Evolutionary conservation across 2,113 vertebrate species (phyloP), one percentile per base, ranked within the genome.

Genomic region (Mohoua ochrocephala): DNA sequence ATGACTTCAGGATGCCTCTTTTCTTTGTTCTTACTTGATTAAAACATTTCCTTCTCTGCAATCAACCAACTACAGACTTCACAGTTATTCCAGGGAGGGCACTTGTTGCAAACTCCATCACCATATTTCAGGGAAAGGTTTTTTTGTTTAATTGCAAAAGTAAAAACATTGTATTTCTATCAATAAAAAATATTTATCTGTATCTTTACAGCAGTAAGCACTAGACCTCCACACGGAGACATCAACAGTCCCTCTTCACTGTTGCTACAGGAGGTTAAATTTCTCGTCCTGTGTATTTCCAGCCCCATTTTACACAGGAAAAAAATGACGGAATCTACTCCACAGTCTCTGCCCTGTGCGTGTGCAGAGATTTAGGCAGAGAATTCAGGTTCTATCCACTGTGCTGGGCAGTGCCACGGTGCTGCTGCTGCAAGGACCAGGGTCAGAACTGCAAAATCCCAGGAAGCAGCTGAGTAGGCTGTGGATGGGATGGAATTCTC

Each of bases 161-260:
- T 37, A 44, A 70, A 63, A 75, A 16, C 10, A 31, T 4, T 9
- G 2, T 7, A 44, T 28, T n/a, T 45, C 23, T 50, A 42, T 5
- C 7, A 6, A 53, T 12, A 15, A 9, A 53, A 85, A 67, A 14
- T 50, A 33, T 20, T 17, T 16, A 41, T 27, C 26, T 0, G 0
- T 20, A 33, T n/a, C 4, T 87, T 84, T 50, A 28, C 15, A 87
- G 74, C 2, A 54, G 28, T 4, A 56, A 82, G 24, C 7, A 10
- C 13, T 10, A 45, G 11, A 71, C 13, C n/a, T 85, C 15, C 33
- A 20, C 19, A 60, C 1, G 59, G 42, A 84, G 23, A 60, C 24
- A 71, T 5, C 79, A 76, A 45, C 6, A 54, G 41, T 35, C 22
- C 10, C 23, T n/a, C 84, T 68, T 26, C 49, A 31, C 23, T 63